Percentiles rank a stretch among this genome's conserved stretches.
Evolutionary conservation across 2,797 vertebrate genomes (phyloP).

Genomic region (Myiothlypis coronata): DNA sequence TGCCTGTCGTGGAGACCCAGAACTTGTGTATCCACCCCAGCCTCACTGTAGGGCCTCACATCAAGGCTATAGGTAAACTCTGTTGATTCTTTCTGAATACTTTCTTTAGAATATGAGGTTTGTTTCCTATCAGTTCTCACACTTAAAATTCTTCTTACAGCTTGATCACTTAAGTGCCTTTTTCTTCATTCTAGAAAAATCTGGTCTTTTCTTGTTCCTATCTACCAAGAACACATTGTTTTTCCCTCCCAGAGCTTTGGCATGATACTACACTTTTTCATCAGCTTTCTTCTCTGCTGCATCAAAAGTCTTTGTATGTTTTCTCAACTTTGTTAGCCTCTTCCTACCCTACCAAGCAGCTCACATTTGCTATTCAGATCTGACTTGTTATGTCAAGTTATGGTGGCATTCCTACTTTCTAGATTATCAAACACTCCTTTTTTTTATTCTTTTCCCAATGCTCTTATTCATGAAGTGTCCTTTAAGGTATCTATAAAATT

Average conservation of each 20-base stretch:
- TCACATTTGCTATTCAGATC: background rate
- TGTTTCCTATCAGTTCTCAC: background rate
- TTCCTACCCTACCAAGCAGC: background rate
- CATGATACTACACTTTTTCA: background rate
- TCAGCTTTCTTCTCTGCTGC: background rate
- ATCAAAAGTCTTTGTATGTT: background rate
- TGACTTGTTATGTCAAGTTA: background rate
- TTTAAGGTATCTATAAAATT: background rate
- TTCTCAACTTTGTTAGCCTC: background rate
- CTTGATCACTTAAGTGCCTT: background rate
- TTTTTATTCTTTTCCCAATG: background rate
- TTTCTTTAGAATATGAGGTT: background rate
- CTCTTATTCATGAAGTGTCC: background rate
- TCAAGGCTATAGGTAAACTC: constrained; percentile 44
- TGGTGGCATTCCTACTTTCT: background rate
- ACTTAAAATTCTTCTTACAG: background rate
- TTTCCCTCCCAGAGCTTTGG: background rate
- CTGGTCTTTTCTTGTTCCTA: background rate
- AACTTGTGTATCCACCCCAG: constrained; percentile 26
- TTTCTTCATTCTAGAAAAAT: background rate
- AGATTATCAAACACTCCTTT: background rate
- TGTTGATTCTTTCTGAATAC: constrained; percentile 13
- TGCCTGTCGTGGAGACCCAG: background rate
- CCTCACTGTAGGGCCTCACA: constrained; percentile 6
- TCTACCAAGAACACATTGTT: background rate